These are phyloP conservation scores for Acanthurus lineatus DNA, from an alignment of 2,797 vertebrate genomes.

Conservation along the genomic window DNA sequence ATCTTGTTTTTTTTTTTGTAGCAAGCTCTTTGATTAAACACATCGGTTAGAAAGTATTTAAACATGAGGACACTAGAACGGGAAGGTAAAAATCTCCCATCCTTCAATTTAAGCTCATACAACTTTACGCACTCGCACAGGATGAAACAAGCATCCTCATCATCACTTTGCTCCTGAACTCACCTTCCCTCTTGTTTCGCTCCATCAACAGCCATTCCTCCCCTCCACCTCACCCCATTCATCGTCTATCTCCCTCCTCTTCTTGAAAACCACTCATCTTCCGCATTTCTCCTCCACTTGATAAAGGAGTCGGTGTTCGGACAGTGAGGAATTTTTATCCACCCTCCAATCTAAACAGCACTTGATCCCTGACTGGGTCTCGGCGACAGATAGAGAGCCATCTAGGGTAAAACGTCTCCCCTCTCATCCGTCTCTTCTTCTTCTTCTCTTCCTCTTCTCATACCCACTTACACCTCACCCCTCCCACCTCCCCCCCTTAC, in stretches of 20 bases:
- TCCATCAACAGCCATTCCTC: neutral
- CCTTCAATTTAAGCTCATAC: neutral
- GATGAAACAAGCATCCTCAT: constrained; percentile 21
- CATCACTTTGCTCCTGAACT: constrained; percentile 10
- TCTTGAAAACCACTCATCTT: constrained; percentile 28
- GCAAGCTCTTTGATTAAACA: too few species aligned
- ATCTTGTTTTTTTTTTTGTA: too few species aligned
- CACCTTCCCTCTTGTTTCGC: neutral
- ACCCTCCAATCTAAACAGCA: constrained; percentile 82
- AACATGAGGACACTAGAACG: too few species aligned
- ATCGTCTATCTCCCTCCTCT: constrained; percentile 8
- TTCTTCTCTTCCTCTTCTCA: constrained; percentile 15
- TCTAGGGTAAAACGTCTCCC: constrained; percentile 81
- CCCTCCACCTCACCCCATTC: constrained; percentile 3
- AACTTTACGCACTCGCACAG: neutral
- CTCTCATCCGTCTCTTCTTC: constrained; percentile 54
- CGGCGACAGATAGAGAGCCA: constrained; percentile 70
- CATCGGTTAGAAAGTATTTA: too few species aligned
- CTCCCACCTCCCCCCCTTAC: neutral
- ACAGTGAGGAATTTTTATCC: constrained; percentile 87
- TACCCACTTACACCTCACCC: constrained; percentile 17
- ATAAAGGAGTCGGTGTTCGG: constrained; percentile 56
- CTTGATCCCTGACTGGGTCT: constrained; percentile 74
- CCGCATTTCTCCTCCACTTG: constrained; percentile 49
- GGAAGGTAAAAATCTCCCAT: neutral